A percentile compares a stretch with the other conserved stretches of the same genome.
These are phyloP conservation scores for Homarus americanus DNA, from an alignment of 1,140 invertebrate genomes.

Conservation along the genomic window DNA sequence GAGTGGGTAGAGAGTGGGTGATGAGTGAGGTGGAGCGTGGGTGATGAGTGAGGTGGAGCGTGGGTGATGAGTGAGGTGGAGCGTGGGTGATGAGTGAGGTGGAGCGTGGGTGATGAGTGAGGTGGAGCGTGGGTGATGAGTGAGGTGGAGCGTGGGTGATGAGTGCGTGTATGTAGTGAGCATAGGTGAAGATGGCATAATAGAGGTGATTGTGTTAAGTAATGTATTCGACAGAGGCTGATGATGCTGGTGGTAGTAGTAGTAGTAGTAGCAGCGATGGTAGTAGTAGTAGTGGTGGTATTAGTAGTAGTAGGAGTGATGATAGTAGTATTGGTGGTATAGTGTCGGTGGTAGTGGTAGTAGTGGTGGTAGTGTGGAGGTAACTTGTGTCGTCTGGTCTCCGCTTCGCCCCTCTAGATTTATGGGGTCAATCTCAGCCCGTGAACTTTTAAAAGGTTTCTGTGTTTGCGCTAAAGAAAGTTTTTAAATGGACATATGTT, in stretches of 20 bases:
- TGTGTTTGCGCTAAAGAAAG: conserved; percentile 29
- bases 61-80: too few relatives aligned
- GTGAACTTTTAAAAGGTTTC: conserved; percentile 57
- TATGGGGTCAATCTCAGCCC: conserved; percentile 41
- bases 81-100: too few relatives aligned
- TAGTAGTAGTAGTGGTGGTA: not conserved
- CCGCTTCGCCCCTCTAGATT: conserved; percentile 3
- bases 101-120: too few relatives aligned
- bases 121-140: too few relatives aligned
- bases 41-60: too few relatives aligned
- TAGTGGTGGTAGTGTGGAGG: not conserved
- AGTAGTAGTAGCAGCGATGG: not conserved
- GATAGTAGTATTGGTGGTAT: not conserved
- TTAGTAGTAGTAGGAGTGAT: not conserved
- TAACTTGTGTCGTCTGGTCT: not conserved
- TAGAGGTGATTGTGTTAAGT: too few relatives aligned
- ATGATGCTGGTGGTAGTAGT: not conserved
- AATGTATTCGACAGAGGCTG: too few relatives aligned
- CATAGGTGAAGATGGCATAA: not conserved
- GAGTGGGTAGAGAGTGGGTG: too few relatives aligned
- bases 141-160: too few relatives aligned
- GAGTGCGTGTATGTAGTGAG: not conserved
- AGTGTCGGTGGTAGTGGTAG: not conserved
- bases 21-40: too few relatives aligned
- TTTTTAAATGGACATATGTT: conserved; percentile 15